These are phyloP conservation scores for Halesus radiatus DNA, from an alignment of 1,140 invertebrate species.

Conservation along the genomic window DNA sequence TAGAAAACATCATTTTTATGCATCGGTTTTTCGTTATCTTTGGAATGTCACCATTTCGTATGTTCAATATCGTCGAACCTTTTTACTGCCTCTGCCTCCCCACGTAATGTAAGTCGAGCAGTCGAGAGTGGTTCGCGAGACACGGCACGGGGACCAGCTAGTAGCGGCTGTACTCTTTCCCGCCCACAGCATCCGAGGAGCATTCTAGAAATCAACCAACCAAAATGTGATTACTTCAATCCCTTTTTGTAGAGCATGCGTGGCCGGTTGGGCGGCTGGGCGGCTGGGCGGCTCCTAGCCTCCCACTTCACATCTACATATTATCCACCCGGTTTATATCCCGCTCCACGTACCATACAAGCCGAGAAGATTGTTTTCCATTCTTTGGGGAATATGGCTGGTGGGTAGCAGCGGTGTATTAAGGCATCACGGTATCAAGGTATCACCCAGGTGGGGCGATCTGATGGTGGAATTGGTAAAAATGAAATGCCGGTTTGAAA, in stretches of 20 bases:
- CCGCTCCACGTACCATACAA: slow-evolving; percentile 40
- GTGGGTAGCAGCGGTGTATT: slow-evolving; percentile 33
- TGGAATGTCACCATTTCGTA: too few species aligned
- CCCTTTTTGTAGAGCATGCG: slow-evolving; percentile 57
- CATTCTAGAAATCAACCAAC: slow-evolving; percentile 56
- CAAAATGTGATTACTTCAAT: slow-evolving; percentile 59
- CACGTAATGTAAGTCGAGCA: too few species aligned
- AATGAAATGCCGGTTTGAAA: slow-evolving; percentile 39
- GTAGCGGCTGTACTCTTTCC: neutral
- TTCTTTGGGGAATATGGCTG: slow-evolving; percentile 54
- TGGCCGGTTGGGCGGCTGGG: neutral
- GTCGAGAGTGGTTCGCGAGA: too few species aligned
- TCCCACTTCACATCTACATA: slow-evolving; percentile 43
- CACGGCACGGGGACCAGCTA: too few species aligned
- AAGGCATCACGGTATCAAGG: slow-evolving; percentile 18
- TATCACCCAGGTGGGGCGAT: neutral
- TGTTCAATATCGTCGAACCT: too few species aligned
- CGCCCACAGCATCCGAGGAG: slow-evolving; percentile 18
- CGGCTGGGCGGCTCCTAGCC: neutral
- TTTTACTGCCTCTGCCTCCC: too few species aligned
- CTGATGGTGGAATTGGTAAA: slow-evolving; percentile 24
- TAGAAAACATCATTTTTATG: too few species aligned
- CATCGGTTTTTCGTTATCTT: too few species aligned
- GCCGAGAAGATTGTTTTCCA: slow-evolving; percentile 53
- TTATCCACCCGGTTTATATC: slow-evolving; percentile 39